Evolutionary conservation across 2,113 vertebrate genomes (phyloP).

Genomic region (Colistium nudipinnis): DNA sequence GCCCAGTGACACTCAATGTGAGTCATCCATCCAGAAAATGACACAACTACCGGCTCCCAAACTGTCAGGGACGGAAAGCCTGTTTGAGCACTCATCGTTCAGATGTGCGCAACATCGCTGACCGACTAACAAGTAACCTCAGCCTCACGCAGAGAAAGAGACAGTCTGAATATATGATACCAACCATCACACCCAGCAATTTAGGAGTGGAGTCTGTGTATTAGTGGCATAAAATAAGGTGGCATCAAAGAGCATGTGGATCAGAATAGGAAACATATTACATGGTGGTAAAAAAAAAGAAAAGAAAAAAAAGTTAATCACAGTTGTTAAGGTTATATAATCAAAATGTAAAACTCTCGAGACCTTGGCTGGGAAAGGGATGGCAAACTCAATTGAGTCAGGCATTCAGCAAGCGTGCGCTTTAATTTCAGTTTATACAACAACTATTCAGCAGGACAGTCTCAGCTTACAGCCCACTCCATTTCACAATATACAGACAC

Average conservation of each 20-base stretch:
- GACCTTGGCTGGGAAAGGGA: conserved; percentile 8
- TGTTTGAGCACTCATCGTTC: conserved; percentile 50
- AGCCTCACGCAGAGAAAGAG: conserved; percentile 27
- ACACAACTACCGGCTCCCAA: conserved; percentile 57
- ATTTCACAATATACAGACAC: conserved; percentile 50
- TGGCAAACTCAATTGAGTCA: conserved; percentile 5
- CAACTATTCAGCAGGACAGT: conserved; percentile 21
- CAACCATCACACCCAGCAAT: conserved; percentile 57
- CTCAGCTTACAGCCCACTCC: conserved; percentile 47
- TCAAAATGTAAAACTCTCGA: background rate
- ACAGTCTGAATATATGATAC: conserved; percentile 17
- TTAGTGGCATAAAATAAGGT: conserved; percentile 28
- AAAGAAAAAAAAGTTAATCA: too few species aligned
- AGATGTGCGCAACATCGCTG: conserved; percentile 19
- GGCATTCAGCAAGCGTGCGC: background rate
- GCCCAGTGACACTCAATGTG: conserved; percentile 56
- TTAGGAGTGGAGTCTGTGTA: conserved; percentile 36
- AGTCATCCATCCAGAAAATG: conserved; percentile 74
- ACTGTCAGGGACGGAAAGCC: conserved; percentile 28
- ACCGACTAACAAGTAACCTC: conserved; percentile 38
- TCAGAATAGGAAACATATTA: background rate
- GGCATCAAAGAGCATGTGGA: conserved; percentile 7
- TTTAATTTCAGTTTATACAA: conserved; percentile 10
- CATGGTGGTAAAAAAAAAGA: background rate
- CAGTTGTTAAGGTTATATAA: background rate